Evolutionary conservation across 2,797 vertebrate species (phyloP).

Genomic region (Artibeus jamaicensis): DNA sequence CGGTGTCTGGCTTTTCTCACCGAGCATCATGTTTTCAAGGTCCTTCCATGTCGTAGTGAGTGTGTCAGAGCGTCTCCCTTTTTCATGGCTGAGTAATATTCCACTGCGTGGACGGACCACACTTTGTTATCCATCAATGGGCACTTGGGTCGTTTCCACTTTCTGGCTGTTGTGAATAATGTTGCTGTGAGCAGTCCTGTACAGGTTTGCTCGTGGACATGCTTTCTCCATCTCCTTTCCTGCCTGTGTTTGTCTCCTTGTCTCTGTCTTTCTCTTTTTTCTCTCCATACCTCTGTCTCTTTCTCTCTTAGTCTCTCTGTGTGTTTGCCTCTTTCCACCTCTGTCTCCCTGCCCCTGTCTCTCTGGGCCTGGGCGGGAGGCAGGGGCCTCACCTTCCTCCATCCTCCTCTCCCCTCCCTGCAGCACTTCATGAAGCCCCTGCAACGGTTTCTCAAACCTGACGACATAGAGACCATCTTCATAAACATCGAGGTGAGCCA

Average conservation of each 20-base stretch:
- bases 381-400: background rate
- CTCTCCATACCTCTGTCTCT: background rate
- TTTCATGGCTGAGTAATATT: background rate
- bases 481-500: constrained; percentile 89
- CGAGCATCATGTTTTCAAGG: background rate
- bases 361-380: background rate
- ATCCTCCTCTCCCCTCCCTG: background rate
- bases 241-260: background rate
- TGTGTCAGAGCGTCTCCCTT: fast-evolving
- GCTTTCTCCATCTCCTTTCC: background rate
- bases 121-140: background rate
- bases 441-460: constrained; percentile 85
- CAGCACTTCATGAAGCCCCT: constrained; percentile 95
- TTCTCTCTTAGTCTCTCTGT: background rate
- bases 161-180: too few species aligned
- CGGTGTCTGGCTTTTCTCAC: background rate
- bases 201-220: background rate
- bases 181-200: background rate
- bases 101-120: fast-evolving
- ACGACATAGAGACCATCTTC: constrained; percentile 92
- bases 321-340: background rate
- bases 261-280: background rate
- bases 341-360: background rate
- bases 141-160: background rate
- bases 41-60: fast-evolving